Evolutionary conservation across 2,797 vertebrate genomes (phyloP).

Genomic region (Nothura maculosa): DNA sequence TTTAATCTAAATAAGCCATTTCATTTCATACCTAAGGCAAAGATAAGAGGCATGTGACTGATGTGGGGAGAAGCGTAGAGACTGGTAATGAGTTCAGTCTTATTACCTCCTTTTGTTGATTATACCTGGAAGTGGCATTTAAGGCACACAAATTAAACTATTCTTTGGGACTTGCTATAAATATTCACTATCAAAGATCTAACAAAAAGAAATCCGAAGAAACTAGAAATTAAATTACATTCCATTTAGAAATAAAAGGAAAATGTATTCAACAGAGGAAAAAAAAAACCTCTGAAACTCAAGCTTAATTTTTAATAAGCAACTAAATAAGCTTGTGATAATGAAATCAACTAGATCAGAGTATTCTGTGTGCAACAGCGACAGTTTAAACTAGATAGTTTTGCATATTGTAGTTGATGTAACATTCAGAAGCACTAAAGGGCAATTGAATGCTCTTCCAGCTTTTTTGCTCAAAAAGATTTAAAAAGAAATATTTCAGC

Average conservation of each 20-base stretch:
- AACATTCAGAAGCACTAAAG: background rate
- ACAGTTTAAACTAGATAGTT: background rate
- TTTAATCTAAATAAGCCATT: background rate
- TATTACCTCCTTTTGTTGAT: background rate
- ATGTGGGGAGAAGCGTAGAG: background rate
- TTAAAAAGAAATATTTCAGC: background rate
- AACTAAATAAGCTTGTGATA: slow-evolving; percentile 20
- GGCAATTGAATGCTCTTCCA: background rate
- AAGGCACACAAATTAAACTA: slow-evolving; percentile 18
- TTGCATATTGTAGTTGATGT: background rate
- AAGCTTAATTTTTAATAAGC: slow-evolving; percentile 17
- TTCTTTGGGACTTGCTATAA: background rate
- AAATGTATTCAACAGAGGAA: background rate
- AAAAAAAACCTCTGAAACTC: background rate
- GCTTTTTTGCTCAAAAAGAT: slow-evolving; percentile 12
- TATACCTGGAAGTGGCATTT: background rate
- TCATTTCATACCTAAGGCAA: background rate
- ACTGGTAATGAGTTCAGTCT: background rate
- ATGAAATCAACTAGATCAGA: slow-evolving; percentile 42
- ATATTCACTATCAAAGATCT: background rate
- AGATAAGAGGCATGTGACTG: background rate
- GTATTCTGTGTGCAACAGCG: background rate
- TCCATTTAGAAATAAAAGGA: background rate
- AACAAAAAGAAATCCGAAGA: background rate
- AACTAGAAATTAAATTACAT: background rate